Conservation (phyloP, 2,888 invertebrate species). For the Microctonus brassicae region DNA sequence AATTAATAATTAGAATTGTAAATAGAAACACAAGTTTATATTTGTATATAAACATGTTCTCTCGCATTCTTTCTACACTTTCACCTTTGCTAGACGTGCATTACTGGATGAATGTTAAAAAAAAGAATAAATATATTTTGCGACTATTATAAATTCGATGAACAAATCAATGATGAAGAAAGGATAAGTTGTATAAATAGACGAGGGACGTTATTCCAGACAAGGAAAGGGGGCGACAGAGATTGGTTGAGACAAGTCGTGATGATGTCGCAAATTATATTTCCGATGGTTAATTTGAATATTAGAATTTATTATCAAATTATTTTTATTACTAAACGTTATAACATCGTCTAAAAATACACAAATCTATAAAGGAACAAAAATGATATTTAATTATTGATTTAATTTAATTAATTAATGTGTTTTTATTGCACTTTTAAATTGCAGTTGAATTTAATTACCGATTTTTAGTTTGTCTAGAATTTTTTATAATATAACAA, state of each 20-base stretch:
- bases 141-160: not conserved
- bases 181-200: not conserved
- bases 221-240: constrained; percentile 1
- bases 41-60: no score
- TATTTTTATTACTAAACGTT: not conserved
- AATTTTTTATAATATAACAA: no score
- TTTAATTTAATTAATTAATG: no score
- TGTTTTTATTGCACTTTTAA: no score
- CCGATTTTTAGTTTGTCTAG: no score
- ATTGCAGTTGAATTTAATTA: no score
- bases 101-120: not conserved
- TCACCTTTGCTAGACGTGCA: constrained; percentile 24
- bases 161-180: not conserved
- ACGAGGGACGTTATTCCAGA: not conserved
- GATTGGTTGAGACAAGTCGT: not conserved
- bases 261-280: not conserved
- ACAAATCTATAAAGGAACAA: no score
- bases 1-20: constrained; percentile 31
- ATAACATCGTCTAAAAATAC: not conserved
- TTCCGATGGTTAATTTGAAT: not conserved
- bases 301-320: not conserved
- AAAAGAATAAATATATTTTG: constrained; percentile 2
- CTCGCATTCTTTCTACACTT: constrained; percentile 20
- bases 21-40: not conserved
- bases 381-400: no score